phyloP scores from a whole-genome alignment of 2,113 vertebrate genomes.

The Rhineura floridana region DNA sequence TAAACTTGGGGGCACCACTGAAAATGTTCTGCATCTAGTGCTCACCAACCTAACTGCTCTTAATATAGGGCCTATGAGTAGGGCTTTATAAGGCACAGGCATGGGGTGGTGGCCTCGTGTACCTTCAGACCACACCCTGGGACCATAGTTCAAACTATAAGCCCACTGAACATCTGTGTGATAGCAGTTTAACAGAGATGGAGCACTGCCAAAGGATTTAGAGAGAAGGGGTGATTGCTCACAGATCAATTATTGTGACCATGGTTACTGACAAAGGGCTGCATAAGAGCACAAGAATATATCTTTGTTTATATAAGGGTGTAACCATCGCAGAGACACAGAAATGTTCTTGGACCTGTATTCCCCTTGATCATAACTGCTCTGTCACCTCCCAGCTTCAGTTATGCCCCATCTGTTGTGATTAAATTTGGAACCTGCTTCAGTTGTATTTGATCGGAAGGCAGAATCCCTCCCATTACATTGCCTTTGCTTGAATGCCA shows the following conservation, averaged over 20 bases:
- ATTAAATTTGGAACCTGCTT: neutral
- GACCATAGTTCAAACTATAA: no score
- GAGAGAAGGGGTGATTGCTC: neutral
- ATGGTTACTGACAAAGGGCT: constrained; percentile 49
- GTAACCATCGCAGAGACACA: neutral
- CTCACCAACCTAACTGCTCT: neutral
- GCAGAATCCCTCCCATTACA: no score
- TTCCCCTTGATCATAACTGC: neutral
- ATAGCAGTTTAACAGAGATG: neutral
- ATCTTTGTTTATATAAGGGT: neutral
- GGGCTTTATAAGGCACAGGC: no score
- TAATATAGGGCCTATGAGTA: neutral
- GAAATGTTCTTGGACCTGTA: neutral
- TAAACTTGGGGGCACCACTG: no score
- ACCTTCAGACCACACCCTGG: neutral
- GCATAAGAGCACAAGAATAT: neutral
- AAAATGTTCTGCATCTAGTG: no score
- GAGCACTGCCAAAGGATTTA: neutral
- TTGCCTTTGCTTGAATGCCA: neutral
- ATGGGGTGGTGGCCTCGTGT: no score
- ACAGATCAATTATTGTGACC: constrained; percentile 25
- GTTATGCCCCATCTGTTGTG: neutral
- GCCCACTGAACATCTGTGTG: neutral
- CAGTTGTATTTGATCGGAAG: neutral
- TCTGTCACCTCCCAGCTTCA: neutral